These are phyloP conservation scores for Ibidorhyncha struthersii DNA, from an alignment of 2,113 vertebrate species.

Conservation along the genomic window DNA sequence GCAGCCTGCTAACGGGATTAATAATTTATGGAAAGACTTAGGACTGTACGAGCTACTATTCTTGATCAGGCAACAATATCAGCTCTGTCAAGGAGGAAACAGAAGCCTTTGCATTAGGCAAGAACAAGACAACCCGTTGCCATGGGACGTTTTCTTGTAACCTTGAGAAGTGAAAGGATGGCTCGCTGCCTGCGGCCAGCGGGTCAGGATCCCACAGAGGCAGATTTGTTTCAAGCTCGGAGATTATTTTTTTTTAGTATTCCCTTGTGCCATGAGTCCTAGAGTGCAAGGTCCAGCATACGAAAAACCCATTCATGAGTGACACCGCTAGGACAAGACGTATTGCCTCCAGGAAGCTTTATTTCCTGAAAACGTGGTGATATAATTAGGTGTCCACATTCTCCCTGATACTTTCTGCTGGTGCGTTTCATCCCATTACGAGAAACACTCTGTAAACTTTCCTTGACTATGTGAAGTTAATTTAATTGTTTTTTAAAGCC, in stretches of 20 bases:
- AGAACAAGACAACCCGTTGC: not conserved
- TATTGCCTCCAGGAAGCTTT: not conserved
- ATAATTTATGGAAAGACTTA: not conserved
- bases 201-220: not conserved
- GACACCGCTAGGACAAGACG: not conserved
- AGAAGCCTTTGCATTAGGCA: not conserved
- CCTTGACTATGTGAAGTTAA: not conserved
- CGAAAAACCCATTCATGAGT: not conserved
- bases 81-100: not conserved
- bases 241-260: not conserved
- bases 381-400: not conserved
- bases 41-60: not conserved
- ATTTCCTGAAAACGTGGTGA: not conserved
- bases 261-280: not conserved
- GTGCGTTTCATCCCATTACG: not conserved
- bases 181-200: not conserved
- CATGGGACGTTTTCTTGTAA: not conserved
- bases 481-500: not conserved
- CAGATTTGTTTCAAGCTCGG: not conserved
- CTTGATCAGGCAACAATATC: not conserved
- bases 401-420: not conserved
- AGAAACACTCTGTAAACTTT: not conserved
- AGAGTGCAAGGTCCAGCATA: not conserved
- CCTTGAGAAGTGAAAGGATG: not conserved
- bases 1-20: not conserved